A percentile compares a stretch with the other conserved stretches of the same genome.
phyloP scores from a whole-genome alignment of 2,888 invertebrate species.

The Sesia bembeciformis region DNA sequence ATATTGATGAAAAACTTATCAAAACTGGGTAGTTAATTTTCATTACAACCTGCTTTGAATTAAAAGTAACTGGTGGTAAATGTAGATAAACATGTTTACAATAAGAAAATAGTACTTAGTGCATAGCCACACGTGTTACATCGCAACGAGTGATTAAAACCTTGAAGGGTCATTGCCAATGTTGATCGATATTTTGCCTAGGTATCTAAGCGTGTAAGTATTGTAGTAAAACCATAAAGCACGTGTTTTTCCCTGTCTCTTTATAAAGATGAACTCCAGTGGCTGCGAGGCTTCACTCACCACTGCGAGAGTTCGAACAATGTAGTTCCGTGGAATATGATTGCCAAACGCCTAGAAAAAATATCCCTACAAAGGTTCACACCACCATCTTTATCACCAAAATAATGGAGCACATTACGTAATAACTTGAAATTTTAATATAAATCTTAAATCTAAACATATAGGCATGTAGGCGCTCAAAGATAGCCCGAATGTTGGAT shows the following conservation, averaged over 20 bases:
- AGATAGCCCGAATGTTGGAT: too few relatives aligned
- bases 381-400: constrained; percentile 1
- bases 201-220: constrained; percentile 22
- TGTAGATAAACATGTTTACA: too few relatives aligned
- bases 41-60: too few relatives aligned
- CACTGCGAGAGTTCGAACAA: neutral
- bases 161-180: constrained; percentile 55
- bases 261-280: constrained; percentile 2
- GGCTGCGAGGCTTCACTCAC: constrained; percentile 1
- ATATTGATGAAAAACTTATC: too few relatives aligned
- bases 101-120: too few relatives aligned
- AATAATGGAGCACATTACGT: constrained; percentile 10
- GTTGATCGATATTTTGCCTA: constrained; percentile 45
- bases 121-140: too few relatives aligned
- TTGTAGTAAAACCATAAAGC: constrained; percentile 6
- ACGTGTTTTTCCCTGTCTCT: constrained; percentile 1
- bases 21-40: too few relatives aligned
- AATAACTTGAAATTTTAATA: too few relatives aligned
- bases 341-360: constrained; percentile 1
- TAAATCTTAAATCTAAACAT: too few relatives aligned
- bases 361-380: neutral
- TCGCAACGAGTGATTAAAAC: constrained; percentile 6
- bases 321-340: neutral
- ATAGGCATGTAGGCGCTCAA: too few relatives aligned
- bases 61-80: too few relatives aligned